Base-by-base conservation (phyloP, 2,113 vertebrate species). In the Hippolais icterina region DNA sequence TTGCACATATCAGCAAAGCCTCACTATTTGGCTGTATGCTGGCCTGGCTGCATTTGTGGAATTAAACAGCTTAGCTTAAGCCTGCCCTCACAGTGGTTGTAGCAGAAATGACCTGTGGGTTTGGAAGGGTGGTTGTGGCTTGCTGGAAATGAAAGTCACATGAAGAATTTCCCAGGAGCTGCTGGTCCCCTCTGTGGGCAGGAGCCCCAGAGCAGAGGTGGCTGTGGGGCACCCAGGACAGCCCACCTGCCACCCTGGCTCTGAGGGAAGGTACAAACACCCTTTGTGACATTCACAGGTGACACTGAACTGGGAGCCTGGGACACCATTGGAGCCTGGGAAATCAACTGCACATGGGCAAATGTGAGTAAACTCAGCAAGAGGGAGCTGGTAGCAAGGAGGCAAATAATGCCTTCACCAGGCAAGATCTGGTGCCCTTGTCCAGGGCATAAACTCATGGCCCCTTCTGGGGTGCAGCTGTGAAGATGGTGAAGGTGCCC, bases 181-280 rank as follows among this genome's bases (percentile, higher is more conserved):
- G 29, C 66, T 81, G 52, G 22, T 61, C 31, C 42, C 0, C 0
- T 9, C 2, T 0, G 0, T 31, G 74, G 44, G n/a, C 68, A 70
- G 68, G 18, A 80, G 20, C n/a, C 56, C 23, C 24, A 44, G 35
- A 27, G 79, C 27, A n/a, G 69, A 59, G 46, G 35, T 23, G 52
- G 46, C 31, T 81, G 16, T 42, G 69, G 31, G 87, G 31, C n/a
- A 53, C 39, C 39, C 76, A 77, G 70, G 31, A 46, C 57, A 82
- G 52, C 27, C 24, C 64, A 54, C 8, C 57, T 29, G 16, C 44
- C 87, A 21, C 16, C 14, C 22, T 49, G 35, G 15, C 41, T 37
- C 27, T 44, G 47, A 31, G 10, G 49, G 35, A 52, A 66, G 27
- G 7, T 20, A 23, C 37, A 53, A 93, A 25, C 20, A n/a, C 8